Base-by-base conservation (phyloP, 2,113 vertebrate genomes). In the Nothoprocta pentlandii region DNA sequence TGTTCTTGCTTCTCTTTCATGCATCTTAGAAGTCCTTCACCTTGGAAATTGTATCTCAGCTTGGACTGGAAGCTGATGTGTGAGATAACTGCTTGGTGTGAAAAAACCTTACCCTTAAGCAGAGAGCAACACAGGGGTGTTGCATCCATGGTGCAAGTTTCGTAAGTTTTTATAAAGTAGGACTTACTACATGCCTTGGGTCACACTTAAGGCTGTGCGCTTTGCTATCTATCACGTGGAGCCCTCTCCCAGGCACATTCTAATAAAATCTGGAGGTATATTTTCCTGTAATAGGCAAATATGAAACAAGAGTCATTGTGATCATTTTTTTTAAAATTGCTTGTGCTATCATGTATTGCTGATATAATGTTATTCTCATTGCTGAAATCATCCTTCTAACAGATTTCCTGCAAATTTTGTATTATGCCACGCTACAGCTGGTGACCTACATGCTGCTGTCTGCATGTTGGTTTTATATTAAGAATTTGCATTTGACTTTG, bases 391-490 rank as follows among this genome's bases (percentile, higher is more conserved):
- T 91, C 76, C 61, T 74, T 47, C 67, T 77, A 77, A 91, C 62
- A 94, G 82, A 87, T 93, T 92, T 87, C 68, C 80, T 76, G 87
- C 92, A 93, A 88, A 95, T 95, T 95, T 91, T 4, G 10, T 91
- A 84, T 94, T 97, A 41, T 80, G 47, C 61, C 71, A 51, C 2
- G 2, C 87, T 96, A 83, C 95, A 96, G 93, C 94, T 97, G 94
- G 93, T 92, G 94, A 97, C 96, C 95, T 96, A 96, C 89, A 95
- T 96, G 76, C 87, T 90, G 73, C 94, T 92, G 92, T 92, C 96
- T 95, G 92, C 66, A 4, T 39, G 51, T 5, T 19, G 36, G 86
- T 87, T 92, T 79, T 96, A 59, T 95, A 86, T 77, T 36, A 93
- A 68, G 87, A 88, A 90, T 95, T 47, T 71, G 85, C 87, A 82